Evolutionary conservation across 2,888 invertebrate genomes (phyloP).

Genomic region (Steromphala cineraria): DNA sequence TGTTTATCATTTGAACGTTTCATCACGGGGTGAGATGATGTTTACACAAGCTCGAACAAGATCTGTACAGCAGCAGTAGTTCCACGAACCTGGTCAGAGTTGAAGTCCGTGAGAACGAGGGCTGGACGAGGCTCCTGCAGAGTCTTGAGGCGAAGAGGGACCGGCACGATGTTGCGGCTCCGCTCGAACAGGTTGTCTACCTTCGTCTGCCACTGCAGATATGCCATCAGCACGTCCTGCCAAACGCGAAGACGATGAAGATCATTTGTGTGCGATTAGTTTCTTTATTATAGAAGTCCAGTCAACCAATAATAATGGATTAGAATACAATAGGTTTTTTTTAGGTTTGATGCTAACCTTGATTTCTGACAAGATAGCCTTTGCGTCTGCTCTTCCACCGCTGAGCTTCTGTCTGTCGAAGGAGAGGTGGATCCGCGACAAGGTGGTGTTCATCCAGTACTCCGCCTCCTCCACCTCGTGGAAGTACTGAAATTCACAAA

Average conservation of each 20-base stretch:
- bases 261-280: too few species aligned
- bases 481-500: slow-evolving; percentile 63
- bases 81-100: slow-evolving; percentile 57
- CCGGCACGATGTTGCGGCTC: slow-evolving; percentile 67
- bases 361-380: slow-evolving; percentile 64
- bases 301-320: background rate
- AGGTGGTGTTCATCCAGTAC: slow-evolving; percentile 71
- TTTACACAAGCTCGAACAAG: too few species aligned
- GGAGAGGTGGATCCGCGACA: slow-evolving; percentile 64
- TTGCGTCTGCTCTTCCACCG: slow-evolving; percentile 59
- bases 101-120: slow-evolving; percentile 64
- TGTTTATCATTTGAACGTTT: too few species aligned
- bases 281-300: too few species aligned
- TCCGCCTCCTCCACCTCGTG: slow-evolving; percentile 71
- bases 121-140: slow-evolving; percentile 62
- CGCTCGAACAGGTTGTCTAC: slow-evolving; percentile 65
- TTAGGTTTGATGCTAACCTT: slow-evolving; percentile 49
- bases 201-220: slow-evolving; percentile 72
- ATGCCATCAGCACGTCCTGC: slow-evolving; percentile 69
- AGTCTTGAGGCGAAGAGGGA: slow-evolving; percentile 56
- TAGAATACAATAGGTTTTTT: background rate
- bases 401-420: slow-evolving; percentile 55
- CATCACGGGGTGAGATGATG: too few species aligned
- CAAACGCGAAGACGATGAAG: background rate
- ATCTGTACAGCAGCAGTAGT: too few species aligned